Percentiles rank a stretch among this genome's conserved stretches.
Evolutionary conservation across 2,797 vertebrate genomes (phyloP).

Genomic region (Vireo griseus): DNA sequence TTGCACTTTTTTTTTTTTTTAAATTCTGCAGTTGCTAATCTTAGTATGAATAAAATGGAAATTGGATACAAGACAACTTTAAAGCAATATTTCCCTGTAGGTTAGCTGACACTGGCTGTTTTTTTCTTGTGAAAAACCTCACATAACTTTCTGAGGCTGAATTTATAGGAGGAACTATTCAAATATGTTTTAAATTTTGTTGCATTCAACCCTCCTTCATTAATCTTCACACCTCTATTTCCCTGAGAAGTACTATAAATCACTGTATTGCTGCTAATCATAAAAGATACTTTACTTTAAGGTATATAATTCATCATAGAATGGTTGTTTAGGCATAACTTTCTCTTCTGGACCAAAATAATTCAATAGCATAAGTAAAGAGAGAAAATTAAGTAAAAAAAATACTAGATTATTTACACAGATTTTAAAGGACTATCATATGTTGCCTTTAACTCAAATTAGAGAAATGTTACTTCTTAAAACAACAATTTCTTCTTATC

Average conservation of each 20-base stretch:
- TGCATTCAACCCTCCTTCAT: background rate
- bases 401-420: background rate
- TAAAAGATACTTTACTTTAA: conserved; percentile 30
- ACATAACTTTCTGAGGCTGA: background rate
- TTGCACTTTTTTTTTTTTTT: background rate
- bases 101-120: background rate
- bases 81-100: background rate
- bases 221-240: conserved; percentile 42
- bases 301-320: conserved; percentile 25
- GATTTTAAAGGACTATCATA: background rate
- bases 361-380: background rate
- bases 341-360: background rate
- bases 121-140: background rate
- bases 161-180: background rate
- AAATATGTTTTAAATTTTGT: background rate
- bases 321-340: background rate
- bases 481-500: background rate
- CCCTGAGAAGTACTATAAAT: conserved; percentile 34
- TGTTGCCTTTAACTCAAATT: background rate
- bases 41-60: background rate
- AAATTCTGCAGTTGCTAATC: background rate
- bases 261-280: background rate
- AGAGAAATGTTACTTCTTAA: background rate
- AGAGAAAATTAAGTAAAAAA: conserved; percentile 1
- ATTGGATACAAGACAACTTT: background rate